phyloP scores from a whole-genome alignment of 2,113 vertebrate species.

The Lepisosteus oculatus region DNA sequence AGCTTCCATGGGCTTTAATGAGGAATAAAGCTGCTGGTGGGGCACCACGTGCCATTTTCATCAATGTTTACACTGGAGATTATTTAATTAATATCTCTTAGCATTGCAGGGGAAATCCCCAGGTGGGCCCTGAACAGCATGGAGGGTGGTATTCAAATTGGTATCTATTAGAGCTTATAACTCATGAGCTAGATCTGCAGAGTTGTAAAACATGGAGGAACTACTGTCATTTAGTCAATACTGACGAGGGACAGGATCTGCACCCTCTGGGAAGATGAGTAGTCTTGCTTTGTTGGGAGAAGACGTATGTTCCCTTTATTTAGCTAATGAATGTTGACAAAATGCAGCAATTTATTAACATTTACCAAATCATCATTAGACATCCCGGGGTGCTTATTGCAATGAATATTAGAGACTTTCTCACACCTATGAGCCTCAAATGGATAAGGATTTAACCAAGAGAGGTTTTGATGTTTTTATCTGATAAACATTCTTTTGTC shows the following conservation, averaged over 20 bases:
- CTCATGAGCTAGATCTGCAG: constrained; percentile 30
- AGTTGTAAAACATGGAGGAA: constrained; percentile 19
- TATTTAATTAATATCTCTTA: constrained; percentile 80
- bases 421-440: no score
- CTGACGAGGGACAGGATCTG: constrained; percentile 29
- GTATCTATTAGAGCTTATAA: constrained; percentile 19
- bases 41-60: constrained; percentile 56
- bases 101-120: constrained; percentile 50
- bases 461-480: no score
- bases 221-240: constrained; percentile 38
- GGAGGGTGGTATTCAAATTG: constrained; percentile 38
- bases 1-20: constrained; percentile 62
- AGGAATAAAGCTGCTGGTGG: constrained; percentile 51
- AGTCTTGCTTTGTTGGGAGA: constrained; percentile 4
- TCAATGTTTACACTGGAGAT: constrained; percentile 61
- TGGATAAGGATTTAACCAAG: no score
- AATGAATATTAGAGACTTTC: no score
- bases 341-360: constrained; percentile 31
- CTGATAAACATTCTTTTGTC: no score
- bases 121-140: constrained; percentile 51
- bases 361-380: constrained; percentile 28
- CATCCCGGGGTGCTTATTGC: background rate
- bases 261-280: constrained; percentile 16
- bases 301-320: background rate
- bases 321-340: constrained; percentile 24